phyloP scores from a whole-genome alignment of 2,888 invertebrate genomes.

The Physocephala rufipes region DNA sequence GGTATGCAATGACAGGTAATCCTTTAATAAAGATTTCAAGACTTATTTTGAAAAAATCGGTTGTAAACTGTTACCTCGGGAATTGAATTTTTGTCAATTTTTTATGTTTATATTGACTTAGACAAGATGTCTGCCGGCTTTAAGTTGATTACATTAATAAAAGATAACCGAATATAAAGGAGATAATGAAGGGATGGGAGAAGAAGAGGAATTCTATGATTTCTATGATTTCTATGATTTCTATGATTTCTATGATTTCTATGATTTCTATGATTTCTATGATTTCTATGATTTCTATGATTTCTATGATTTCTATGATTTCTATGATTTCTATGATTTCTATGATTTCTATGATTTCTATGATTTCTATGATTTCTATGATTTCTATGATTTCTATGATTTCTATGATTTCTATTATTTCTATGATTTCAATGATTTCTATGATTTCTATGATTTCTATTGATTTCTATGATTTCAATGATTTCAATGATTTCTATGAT shows the following conservation, averaged over 20 bases:
- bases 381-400: background rate
- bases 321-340: slow-evolving; percentile 32
- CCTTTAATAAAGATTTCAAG: too few species aligned
- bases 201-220: too few species aligned
- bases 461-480: background rate
- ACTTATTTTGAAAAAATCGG: too few species aligned
- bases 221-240: slow-evolving; percentile 10
- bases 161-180: background rate
- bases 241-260: slow-evolving; percentile 14
- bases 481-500: too few species aligned
- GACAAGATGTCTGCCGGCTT: too few species aligned
- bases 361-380: background rate
- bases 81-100: too few species aligned
- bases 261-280: background rate
- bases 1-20: too few species aligned
- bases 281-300: background rate
- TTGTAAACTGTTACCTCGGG: too few species aligned
- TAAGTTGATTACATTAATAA: too few species aligned
- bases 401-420: background rate
- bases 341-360: background rate
- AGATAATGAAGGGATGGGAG: too few species aligned
- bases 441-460: background rate
- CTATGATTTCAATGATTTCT: background rate
- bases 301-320: too few species aligned
- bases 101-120: too few species aligned